phyloP scores from a whole-genome alignment of 2,797 vertebrate species.

The Astyanax mexicanus region DNA sequence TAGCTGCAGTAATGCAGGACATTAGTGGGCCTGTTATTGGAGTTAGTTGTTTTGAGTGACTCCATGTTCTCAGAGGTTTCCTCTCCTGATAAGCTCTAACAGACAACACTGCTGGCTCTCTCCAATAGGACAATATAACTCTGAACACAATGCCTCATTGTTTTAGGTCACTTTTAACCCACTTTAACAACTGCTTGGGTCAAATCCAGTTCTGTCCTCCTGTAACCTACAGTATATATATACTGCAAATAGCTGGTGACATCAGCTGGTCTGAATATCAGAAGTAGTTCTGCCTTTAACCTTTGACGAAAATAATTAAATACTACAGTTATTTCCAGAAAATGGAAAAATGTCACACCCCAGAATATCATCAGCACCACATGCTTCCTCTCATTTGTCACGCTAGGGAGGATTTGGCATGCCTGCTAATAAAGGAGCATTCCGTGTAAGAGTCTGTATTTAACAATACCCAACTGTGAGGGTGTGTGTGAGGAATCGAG shows the following conservation, averaged over 20 bases:
- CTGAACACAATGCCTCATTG: constrained; percentile 26
- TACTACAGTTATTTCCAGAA: not conserved
- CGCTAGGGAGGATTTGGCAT: not conserved
- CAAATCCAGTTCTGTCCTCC: constrained; percentile 5
- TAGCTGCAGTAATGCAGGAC: not conserved
- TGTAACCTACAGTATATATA: no score
- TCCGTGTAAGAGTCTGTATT: not conserved
- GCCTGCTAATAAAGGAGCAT: not conserved
- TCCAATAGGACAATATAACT: constrained; percentile 10
- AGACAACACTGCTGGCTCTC: not conserved
- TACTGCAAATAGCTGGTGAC: not conserved
- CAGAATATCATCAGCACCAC: not conserved
- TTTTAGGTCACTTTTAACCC: not conserved
- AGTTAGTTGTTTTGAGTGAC: constrained; percentile 7
- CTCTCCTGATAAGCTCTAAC: constrained; percentile 9
- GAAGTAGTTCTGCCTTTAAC: not conserved
- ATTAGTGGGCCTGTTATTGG: not conserved
- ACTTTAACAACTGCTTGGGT: not conserved
- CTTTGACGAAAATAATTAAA: no score
- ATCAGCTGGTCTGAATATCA: not conserved
- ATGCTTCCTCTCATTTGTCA: not conserved
- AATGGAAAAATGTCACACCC: not conserved
- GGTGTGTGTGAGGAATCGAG: not conserved
- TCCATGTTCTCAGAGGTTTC: constrained; percentile 4
- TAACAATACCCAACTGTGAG: constrained; percentile 6